Evolutionary conservation across 2,797 vertebrate species (phyloP).

Genomic region (Rhabdophis nuchalis): DNA sequence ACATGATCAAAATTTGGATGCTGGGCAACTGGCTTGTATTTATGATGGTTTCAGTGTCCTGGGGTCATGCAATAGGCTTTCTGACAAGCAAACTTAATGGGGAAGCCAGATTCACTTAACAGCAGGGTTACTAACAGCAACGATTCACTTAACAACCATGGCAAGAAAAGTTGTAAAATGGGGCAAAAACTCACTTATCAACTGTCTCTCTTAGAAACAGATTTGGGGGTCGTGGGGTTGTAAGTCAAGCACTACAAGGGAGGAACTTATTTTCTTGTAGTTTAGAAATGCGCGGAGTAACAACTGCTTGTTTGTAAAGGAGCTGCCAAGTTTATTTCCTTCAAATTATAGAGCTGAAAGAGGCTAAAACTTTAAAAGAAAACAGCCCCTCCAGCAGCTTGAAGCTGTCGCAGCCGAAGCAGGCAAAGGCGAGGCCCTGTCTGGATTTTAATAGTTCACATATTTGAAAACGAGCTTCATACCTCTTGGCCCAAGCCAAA

Average conservation of each 20-base stretch:
- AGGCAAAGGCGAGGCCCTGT: background rate
- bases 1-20: background rate
- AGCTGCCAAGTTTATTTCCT: background rate
- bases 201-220: background rate
- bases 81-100: background rate
- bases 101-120: background rate
- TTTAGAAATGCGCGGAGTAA: background rate
- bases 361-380: background rate
- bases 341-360: background rate
- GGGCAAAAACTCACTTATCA: background rate
- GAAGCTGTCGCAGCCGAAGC: background rate
- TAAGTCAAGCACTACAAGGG: background rate
- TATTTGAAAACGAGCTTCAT: slow-evolving; percentile 55
- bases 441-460: background rate
- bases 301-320: background rate
- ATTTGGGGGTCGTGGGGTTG: background rate
- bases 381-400: background rate
- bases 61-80: background rate
- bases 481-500: slow-evolving; percentile 95
- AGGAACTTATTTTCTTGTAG: background rate
- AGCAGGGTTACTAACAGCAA: background rate
- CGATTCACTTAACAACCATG: background rate
- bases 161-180: background rate
- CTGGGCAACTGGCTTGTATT: background rate
- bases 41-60: background rate